Evolutionary conservation across 2,113 vertebrate genomes (phyloP).

Genomic region (Ictidomys tridecemlineatus): DNA sequence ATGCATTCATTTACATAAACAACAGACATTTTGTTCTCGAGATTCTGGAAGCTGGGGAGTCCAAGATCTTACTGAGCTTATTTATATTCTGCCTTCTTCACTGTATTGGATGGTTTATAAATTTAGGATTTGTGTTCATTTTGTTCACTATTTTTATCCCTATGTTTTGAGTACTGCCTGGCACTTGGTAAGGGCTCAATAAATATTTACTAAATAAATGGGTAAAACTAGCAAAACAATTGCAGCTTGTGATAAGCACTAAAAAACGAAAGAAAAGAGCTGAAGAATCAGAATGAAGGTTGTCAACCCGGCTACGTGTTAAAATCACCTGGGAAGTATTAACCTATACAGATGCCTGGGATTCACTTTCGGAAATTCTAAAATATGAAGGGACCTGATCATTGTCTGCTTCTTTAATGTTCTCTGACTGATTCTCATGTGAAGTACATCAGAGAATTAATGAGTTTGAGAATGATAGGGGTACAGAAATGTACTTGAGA

Average conservation of each 20-base stretch:
- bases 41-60: not conserved
- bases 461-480: not conserved
- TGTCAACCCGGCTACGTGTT: slow-evolving; percentile 12
- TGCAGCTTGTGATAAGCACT: slow-evolving; percentile 23
- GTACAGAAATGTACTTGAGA: not conserved
- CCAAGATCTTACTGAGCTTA: slow-evolving; percentile 1
- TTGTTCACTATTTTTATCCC: not conserved
- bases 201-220: slow-evolving; percentile 47
- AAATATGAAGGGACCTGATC: not conserved
- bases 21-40: not conserved
- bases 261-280: slow-evolving; percentile 16
- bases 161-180: slow-evolving; percentile 22
- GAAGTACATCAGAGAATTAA: slow-evolving; percentile 1
- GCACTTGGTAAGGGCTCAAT: not conserved
- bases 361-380: not conserved
- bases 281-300: not conserved
- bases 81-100: slow-evolving; percentile 3
- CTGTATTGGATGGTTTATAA: slow-evolving; percentile 41
- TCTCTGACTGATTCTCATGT: slow-evolving; percentile 15
- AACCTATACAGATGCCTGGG: not conserved
- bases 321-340: slow-evolving; percentile 22
- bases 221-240: slow-evolving; percentile 60
- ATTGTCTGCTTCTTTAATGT: slow-evolving; percentile 6
- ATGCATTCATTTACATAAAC: not conserved
- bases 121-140: slow-evolving; percentile 23